Evolutionary conservation across 1,140 invertebrate genomes (phyloP), one percentile per base, ranked within the genome.

Genomic region (Drosophila malerkotliana): DNA sequence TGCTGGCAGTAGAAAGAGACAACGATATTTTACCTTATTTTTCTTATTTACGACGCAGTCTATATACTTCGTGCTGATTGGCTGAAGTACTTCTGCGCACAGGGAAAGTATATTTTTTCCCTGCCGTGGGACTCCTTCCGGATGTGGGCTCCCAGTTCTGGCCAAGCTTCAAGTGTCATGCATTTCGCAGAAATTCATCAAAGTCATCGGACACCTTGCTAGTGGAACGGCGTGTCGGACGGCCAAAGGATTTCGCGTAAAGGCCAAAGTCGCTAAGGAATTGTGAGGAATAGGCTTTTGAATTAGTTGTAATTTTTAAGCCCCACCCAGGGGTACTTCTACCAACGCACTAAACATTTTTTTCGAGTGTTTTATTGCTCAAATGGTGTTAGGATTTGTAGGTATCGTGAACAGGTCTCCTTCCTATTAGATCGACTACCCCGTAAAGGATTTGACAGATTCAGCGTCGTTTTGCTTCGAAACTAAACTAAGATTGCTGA

Each of bases 171-270:
- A 45, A 21, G 26, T 47, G 34, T n/a, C 21, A 26, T 59, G 74
- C 77, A 84, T 59, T 84, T 69, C 49, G 47, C 77, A 39, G 44
- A 74, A 57, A 85, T 82, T 69, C 61, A 85, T 85, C 81, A 82
- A 78, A 73, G 82, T 85, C 81, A 87, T 37, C 78, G 72, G 81
- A 77, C 79, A 73, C 62, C 44, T 60, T 45, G 24, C 18, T 4
- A 12, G 15, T 48, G 51, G 15, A 37, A 12, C 34, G 34, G 34
- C 4, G 12, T 4, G 12, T 12, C 34, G 34, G 34, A 28, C 26
- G 26, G 26, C 26, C 26, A 28, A 5, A 37, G 34, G 34, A n/a
- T 37, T 10, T 37, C 10, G 12, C 3, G 10, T 37, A 4, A 37
- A 37, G 34, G 3, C 10, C 10, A n/a, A 37, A 12, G 12, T n/a